These are phyloP conservation scores for Euura saliciscinereae DNA, from an alignment of 1,140 invertebrate species.

Conservation along the genomic window DNA sequence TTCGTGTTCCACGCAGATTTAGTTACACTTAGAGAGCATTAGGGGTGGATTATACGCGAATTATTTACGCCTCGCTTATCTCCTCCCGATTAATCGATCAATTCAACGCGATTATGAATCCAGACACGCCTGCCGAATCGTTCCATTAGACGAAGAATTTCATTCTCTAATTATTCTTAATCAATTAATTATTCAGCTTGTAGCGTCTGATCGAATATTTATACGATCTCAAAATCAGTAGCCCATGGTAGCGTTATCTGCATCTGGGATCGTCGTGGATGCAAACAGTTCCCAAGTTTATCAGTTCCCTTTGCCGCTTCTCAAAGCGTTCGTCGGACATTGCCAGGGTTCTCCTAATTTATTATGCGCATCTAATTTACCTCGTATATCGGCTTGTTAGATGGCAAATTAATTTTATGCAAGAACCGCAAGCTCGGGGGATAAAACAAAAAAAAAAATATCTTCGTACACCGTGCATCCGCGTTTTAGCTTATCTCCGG, in stretches of 20 bases:
- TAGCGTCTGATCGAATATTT: too few species aligned
- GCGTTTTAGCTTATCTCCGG: too few species aligned
- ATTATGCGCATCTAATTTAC: neutral
- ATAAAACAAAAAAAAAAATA: neutral
- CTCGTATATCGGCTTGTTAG: neutral
- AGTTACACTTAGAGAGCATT: neutral
- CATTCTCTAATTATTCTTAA: too few species aligned
- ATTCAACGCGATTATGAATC: neutral
- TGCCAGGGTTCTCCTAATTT: neutral
- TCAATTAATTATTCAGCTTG: too few species aligned
- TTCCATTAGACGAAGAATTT: too few species aligned
- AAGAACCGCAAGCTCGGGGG: neutral
- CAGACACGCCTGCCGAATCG: neutral
- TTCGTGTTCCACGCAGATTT: neutral
- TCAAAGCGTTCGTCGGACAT: neutral
- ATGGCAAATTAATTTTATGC: neutral
- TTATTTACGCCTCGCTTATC: neutral
- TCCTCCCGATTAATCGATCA: neutral
- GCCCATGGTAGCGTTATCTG: too few species aligned
- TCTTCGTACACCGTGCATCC: too few species aligned
- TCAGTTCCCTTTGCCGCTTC: neutral
- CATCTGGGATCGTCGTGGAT: too few species aligned
- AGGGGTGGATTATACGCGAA: neutral
- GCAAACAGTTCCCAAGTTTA: too few species aligned
- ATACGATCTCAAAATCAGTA: too few species aligned